A percentile compares a stretch with the other conserved stretches of the same genome.
phyloP scores from a whole-genome alignment of 2,797 vertebrate genomes.

The Masticophis lateralis region DNA sequence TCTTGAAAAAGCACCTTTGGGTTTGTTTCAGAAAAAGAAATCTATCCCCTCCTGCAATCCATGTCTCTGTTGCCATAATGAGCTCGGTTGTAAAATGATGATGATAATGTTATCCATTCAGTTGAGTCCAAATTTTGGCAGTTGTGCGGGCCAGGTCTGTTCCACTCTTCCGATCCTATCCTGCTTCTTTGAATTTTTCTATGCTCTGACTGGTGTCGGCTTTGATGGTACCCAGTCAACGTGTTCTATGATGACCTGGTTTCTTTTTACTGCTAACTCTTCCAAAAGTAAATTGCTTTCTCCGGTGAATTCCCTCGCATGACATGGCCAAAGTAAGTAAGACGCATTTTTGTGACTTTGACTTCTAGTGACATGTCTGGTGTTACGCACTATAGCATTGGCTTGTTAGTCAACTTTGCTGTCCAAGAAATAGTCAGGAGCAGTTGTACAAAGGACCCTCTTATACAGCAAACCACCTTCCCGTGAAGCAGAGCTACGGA shows the following conservation, averaged over 20 bases:
- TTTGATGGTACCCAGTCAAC: neutral
- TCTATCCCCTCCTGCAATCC: neutral
- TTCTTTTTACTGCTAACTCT: neutral
- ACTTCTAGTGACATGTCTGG: neutral
- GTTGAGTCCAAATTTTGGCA: too few relatives aligned
- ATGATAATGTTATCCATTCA: neutral
- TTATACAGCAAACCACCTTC: neutral
- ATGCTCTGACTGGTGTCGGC: neutral
- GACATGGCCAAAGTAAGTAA: neutral
- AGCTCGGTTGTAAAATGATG: neutral
- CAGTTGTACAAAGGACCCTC: neutral
- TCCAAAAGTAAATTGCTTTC: neutral
- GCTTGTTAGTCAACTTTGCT: neutral
- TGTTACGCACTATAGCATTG: neutral
- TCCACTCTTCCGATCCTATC: neutral
- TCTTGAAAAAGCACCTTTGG: neutral
- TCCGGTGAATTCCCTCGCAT: neutral
- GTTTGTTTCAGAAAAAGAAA: neutral
- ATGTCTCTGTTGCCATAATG: neutral
- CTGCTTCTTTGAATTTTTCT: neutral
- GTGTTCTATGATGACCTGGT: neutral
- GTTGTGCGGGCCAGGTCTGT: neutral
- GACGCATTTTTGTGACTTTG: neutral
- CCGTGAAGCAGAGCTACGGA: neutral
- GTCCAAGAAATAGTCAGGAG: neutral